These are phyloP conservation scores for Heliconius charithonia DNA, from an alignment of 2,888 invertebrate species.

Conservation along the genomic window DNA sequence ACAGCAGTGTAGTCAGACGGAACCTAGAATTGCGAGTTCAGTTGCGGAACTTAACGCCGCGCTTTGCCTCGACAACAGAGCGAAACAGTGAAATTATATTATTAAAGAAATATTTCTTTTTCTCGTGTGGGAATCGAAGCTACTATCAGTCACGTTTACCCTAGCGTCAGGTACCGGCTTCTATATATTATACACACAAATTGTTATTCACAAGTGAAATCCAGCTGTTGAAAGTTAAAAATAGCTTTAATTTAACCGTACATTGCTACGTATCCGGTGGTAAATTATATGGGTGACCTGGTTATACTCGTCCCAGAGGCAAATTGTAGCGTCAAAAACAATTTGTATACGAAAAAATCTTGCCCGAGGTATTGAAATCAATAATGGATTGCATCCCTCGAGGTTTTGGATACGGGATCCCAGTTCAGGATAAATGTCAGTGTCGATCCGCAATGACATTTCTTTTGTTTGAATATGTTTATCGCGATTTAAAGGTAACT, in stretches of 20 bases:
- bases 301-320: constrained; percentile 18
- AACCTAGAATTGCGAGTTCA: no score
- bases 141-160: no score
- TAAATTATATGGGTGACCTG: constrained; percentile 29
- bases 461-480: not conserved
- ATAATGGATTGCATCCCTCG: constrained; percentile 28
- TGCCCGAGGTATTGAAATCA: constrained; percentile 33
- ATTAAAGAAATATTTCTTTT: no score
- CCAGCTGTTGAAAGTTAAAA: constrained; percentile 13
- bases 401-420: constrained; percentile 10
- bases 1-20: no score
- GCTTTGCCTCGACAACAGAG: no score
- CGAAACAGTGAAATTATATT: no score
- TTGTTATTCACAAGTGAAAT: constrained; percentile 3
- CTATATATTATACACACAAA: not conserved
- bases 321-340: constrained; percentile 27
- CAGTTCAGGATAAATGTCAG: not conserved
- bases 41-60: no score
- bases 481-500: not conserved
- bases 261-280: constrained; percentile 10
- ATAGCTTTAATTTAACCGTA: constrained; percentile 19
- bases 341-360: constrained; percentile 34
- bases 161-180: no score
- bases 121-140: no score
- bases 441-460: not conserved